Conservation (phyloP, 2,888 invertebrate species). For the Ormyrus rosae region DNA sequence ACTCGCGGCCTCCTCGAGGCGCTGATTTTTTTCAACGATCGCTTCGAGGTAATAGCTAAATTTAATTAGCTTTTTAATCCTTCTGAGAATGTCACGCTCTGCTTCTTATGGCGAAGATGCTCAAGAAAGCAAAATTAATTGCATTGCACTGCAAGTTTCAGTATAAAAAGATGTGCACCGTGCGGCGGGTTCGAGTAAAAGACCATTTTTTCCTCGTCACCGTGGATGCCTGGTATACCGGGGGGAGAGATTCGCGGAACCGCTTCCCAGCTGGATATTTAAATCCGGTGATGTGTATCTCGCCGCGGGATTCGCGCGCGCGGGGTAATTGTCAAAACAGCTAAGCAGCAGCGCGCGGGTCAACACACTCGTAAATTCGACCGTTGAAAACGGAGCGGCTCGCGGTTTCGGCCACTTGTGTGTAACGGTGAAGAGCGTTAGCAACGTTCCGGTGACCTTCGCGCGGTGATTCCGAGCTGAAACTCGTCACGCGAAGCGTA, state of each 20-base stretch:
- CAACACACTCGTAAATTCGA: slow-evolving; percentile 35
- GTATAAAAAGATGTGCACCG: too few relatives aligned
- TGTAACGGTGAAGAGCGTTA: slow-evolving; percentile 13
- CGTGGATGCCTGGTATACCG: background rate
- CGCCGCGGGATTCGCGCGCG: background rate
- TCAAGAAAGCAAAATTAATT: background rate
- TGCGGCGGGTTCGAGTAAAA: background rate
- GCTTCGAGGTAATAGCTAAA: background rate
- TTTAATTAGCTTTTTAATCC: too few relatives aligned
- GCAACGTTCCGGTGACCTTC: too few relatives aligned
- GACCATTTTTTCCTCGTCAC: background rate
- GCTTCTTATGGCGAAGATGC: background rate
- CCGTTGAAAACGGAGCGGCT: slow-evolving; percentile 44
- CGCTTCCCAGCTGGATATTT: background rate
- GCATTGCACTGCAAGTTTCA: background rate
- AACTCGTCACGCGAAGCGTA: too few relatives aligned
- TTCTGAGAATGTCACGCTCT: background rate
- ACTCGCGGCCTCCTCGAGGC: too few relatives aligned
- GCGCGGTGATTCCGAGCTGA: too few relatives aligned
- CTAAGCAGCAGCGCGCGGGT: background rate
- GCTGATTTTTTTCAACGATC: background rate
- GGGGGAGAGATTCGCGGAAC: background rate
- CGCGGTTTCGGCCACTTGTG: slow-evolving; percentile 14
- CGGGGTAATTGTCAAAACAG: background rate
- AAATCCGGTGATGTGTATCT: background rate